Percentiles rank a stretch among this genome's conserved stretches.
These are phyloP conservation scores for Sarcoramphus papa DNA, from an alignment of 2,797 vertebrate species.

Conservation along the genomic window DNA sequence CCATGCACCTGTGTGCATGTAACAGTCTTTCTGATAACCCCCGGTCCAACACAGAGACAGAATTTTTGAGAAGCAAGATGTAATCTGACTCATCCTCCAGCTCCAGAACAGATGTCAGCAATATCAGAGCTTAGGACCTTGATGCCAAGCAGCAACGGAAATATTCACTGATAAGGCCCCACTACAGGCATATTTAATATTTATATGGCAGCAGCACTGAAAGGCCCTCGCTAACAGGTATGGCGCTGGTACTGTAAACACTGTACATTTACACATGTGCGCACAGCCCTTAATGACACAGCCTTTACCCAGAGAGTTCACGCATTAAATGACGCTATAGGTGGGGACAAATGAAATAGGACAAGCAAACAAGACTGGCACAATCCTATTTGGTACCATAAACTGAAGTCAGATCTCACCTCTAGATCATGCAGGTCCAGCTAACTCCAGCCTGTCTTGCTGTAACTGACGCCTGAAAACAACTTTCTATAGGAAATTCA, in stretches of 20 bases:
- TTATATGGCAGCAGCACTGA: neutral
- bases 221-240: neutral
- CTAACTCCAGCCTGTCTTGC: neutral
- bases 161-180: neutral
- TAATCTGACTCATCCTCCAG: neutral
- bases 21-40: neutral
- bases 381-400: neutral
- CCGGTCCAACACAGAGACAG: rapidly evolving
- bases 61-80: neutral
- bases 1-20: neutral
- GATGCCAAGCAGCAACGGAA: neutral
- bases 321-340: neutral
- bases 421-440: neutral
- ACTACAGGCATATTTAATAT: neutral
- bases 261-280: neutral
- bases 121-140: neutral
- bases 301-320: neutral
- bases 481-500: neutral
- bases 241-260: neutral
- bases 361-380: neutral
- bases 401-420: neutral
- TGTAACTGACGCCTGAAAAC: neutral
- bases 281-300: neutral
- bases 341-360: neutral
- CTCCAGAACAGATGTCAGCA: neutral